Evolutionary conservation across 2,888 invertebrate genomes (phyloP).

Genomic region (Malacosoma neustria): DNA sequence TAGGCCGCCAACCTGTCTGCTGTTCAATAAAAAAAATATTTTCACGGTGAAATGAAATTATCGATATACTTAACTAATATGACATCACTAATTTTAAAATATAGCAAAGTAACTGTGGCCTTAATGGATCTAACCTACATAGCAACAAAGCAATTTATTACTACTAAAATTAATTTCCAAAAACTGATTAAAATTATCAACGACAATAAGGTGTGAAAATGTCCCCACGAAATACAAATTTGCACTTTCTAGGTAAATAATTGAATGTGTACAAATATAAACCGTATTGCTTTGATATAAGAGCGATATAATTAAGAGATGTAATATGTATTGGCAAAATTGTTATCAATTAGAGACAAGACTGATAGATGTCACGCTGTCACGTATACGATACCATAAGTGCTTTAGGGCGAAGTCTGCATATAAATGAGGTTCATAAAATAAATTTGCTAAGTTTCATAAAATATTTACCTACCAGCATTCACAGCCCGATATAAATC

Average conservation of each 20-base stretch:
- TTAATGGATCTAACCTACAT: background rate
- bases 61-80: too few relatives aligned
- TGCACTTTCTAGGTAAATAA: slow-evolving; percentile 3
- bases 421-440: slow-evolving; percentile 41
- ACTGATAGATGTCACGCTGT: slow-evolving; percentile 47
- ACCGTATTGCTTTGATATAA: background rate
- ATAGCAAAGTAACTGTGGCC: background rate
- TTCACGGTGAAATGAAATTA: too few relatives aligned
- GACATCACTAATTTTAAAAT: background rate
- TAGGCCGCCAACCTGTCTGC: too few relatives aligned
- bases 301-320: background rate
- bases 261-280: background rate
- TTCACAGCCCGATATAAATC: too few relatives aligned
- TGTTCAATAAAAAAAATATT: too few relatives aligned
- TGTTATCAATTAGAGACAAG: slow-evolving; percentile 38
- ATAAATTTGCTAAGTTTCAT: slow-evolving; percentile 16
- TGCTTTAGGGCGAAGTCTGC: slow-evolving; percentile 37
- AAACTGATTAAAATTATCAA: slow-evolving; percentile 18
- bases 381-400: slow-evolving; percentile 48
- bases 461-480: slow-evolving; percentile 11
- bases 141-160: background rate
- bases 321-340: slow-evolving; percentile 9
- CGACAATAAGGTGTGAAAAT: slow-evolving; percentile 24
- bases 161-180: slow-evolving; percentile 14
- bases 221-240: slow-evolving; percentile 12